A percentile compares a stretch with the other conserved stretches of the same genome.
These are phyloP conservation scores for Numenius phaeopus DNA, from an alignment of 2,797 vertebrate species.

Conservation along the genomic window DNA sequence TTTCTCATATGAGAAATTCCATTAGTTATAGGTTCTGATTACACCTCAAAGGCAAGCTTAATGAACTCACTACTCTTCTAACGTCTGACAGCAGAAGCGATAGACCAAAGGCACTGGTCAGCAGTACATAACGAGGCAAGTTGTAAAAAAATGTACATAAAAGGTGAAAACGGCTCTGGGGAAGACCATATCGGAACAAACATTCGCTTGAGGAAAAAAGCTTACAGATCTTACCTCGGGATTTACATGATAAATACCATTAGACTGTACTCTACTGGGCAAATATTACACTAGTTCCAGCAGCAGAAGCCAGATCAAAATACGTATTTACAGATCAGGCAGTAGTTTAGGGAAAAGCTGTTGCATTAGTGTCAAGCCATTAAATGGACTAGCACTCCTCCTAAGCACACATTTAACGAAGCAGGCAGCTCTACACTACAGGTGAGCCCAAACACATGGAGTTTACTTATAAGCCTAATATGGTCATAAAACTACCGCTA, in stretches of 20 bases:
- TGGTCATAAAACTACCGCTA: neutral
- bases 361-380: neutral
- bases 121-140: neutral
- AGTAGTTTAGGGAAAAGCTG: neutral
- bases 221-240: neutral
- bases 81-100: neutral
- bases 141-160: neutral
- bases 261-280: neutral
- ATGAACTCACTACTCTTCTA: neutral
- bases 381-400: neutral
- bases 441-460: neutral
- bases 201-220: neutral
- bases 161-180: neutral
- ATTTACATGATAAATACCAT: slow-evolving; percentile 11
- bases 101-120: neutral
- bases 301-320: neutral
- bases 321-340: neutral
- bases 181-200: neutral
- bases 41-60: neutral
- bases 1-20: neutral
- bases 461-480: neutral
- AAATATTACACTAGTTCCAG: neutral
- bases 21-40: neutral
- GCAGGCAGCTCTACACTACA: neutral
- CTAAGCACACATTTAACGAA: neutral